Evolutionary conservation across 2,113 vertebrate genomes (phyloP).

Genomic region (Crotalus viridis): DNA sequence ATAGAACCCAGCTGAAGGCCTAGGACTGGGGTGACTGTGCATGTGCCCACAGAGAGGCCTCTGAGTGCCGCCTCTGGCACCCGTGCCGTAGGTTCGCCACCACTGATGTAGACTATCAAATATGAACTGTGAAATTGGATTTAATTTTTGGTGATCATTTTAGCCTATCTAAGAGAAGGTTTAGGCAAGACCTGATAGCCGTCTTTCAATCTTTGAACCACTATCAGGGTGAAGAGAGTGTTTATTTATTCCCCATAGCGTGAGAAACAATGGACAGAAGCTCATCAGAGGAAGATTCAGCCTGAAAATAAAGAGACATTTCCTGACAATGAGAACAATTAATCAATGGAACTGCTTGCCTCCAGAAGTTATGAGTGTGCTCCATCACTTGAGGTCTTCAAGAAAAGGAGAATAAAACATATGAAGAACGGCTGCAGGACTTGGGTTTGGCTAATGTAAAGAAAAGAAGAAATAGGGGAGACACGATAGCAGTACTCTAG

Average conservation of each 20-base stretch:
- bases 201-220: neutral
- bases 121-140: neutral
- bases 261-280: neutral
- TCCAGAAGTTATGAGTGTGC: neutral
- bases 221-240: neutral
- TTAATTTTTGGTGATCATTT: neutral
- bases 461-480: no score
- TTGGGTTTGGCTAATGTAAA: no score
- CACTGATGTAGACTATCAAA: neutral
- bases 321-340: neutral
- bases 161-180: neutral
- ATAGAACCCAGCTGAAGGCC: no score
- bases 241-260: neutral
- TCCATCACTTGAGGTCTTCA: neutral
- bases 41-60: no score
- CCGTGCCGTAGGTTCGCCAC: no score
- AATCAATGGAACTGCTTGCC: neutral
- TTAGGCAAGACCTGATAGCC: neutral
- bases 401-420: neutral
- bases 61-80: no score
- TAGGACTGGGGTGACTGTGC: no score
- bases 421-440: no score
- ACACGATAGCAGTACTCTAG: no score
- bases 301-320: neutral
- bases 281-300: neutral